These are phyloP conservation scores for Microctenopoma steveboyesi DNA, from an alignment of 2,797 vertebrate genomes.

Conservation along the genomic window DNA sequence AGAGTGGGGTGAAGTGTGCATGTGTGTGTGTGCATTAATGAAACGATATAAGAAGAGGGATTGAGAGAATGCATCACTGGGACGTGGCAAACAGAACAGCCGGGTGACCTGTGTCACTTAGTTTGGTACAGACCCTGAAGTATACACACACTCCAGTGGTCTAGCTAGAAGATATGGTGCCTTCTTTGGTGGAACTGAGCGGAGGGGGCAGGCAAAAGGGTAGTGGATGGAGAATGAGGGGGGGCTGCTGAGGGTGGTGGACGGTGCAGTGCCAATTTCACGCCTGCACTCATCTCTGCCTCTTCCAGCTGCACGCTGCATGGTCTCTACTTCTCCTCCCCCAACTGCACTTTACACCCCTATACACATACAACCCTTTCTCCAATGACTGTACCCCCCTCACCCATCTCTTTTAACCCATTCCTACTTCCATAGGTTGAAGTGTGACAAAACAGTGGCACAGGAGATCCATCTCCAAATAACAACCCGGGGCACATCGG, in stretches of 20 bases:
- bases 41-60: slow-evolving; percentile 11
- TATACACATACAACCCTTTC: slow-evolving; percentile 23
- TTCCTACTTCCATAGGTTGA: slow-evolving; percentile 45
- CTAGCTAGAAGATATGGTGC: slow-evolving; percentile 26
- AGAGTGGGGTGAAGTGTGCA: slow-evolving; percentile 33
- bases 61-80: slow-evolving; percentile 50
- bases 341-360: slow-evolving; percentile 48
- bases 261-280: slow-evolving; percentile 83
- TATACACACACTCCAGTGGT: neutral
- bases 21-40: slow-evolving; percentile 39
- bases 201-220: slow-evolving; percentile 43
- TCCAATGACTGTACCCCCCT: slow-evolving; percentile 32
- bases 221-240: slow-evolving; percentile 44
- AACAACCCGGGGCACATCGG: slow-evolving; percentile 56
- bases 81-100: slow-evolving; percentile 28
- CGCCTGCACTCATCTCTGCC: slow-evolving; percentile 76
- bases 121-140: slow-evolving; percentile 13
- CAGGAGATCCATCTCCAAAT: slow-evolving; percentile 64
- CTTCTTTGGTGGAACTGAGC: slow-evolving; percentile 27
- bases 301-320: slow-evolving; percentile 77
- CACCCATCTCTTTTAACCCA: slow-evolving; percentile 2
- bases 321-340: slow-evolving; percentile 56
- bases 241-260: slow-evolving; percentile 52
- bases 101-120: slow-evolving; percentile 21
- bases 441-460: slow-evolving; percentile 64